phyloP scores from a whole-genome alignment of 2,797 vertebrate genomes.

The Phrynocephalus vlangalii region DNA sequence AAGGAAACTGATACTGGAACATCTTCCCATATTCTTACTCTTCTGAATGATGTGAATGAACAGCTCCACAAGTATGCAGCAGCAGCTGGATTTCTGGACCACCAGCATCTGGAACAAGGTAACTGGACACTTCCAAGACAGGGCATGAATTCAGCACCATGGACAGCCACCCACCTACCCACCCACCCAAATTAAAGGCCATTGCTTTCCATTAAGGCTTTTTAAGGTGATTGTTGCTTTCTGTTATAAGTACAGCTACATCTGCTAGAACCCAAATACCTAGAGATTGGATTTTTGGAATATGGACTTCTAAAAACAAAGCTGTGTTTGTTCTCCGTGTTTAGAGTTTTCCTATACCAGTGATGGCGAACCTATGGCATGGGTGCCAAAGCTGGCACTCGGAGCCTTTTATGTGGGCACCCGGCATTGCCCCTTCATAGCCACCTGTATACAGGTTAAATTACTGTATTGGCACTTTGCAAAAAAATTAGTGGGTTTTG shows the following conservation, averaged over 20 bases:
- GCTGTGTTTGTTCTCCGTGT: background rate
- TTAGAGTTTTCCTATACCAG: background rate
- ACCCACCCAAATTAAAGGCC: too few relatives aligned
- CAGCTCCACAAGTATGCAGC: constrained; percentile 70
- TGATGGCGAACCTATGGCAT: too few relatives aligned
- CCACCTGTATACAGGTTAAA: too few relatives aligned
- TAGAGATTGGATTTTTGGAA: background rate
- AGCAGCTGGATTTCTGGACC: constrained; percentile 65
- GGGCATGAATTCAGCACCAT: constrained; percentile 13
- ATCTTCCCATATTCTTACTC: constrained; percentile 78
- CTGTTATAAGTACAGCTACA: background rate
- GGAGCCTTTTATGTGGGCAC: too few relatives aligned
- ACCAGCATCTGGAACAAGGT: constrained; percentile 29
- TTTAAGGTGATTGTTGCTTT: background rate
- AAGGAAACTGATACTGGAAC: constrained; percentile 15
- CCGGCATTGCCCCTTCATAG: too few relatives aligned
- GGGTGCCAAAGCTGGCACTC: too few relatives aligned
- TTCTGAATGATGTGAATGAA: constrained; percentile 76
- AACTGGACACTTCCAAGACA: background rate
- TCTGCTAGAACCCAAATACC: background rate
- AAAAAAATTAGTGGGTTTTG: too few relatives aligned
- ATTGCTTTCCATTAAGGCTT: background rate
- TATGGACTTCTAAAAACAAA: background rate
- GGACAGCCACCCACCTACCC: background rate
- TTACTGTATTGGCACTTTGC: too few relatives aligned